These are phyloP conservation scores for Pristionchus arcanus DNA, from an alignment of 2,888 invertebrate genomes.

Conservation along the genomic window DNA sequence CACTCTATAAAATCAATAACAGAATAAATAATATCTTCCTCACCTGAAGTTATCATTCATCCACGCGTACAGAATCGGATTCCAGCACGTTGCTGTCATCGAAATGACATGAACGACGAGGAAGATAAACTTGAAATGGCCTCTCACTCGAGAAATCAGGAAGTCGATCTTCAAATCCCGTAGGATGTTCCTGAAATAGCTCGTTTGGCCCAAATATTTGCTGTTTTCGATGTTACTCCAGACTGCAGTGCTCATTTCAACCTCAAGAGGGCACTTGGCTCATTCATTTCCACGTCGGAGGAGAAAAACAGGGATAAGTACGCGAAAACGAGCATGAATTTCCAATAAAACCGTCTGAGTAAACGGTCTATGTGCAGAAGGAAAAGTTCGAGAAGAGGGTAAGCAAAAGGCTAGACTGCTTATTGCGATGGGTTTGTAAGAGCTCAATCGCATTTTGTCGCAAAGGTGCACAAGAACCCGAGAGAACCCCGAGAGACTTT, in stretches of 20 bases:
- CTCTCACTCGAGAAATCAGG: conserved; percentile 83
- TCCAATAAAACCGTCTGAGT: background rate
- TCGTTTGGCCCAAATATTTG: background rate
- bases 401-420: background rate
- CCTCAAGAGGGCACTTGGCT: background rate
- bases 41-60: conserved; percentile 85
- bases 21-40: background rate
- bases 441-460: no score
- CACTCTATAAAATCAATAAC: no score
- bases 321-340: background rate
- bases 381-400: background rate
- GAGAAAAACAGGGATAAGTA: background rate
- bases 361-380: background rate
- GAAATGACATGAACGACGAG: conserved; percentile 89
- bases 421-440: no score
- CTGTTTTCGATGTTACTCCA: background rate
- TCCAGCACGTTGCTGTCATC: conserved; percentile 85
- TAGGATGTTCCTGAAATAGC: conserved; percentile 70
- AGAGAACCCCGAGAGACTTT: no score
- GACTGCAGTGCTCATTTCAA: background rate
- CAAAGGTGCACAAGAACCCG: no score
- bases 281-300: background rate
- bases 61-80: conserved; percentile 95
- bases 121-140: conserved; percentile 91
- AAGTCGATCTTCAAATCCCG: conserved; percentile 69